phyloP scores from a whole-genome alignment of 2,113 vertebrate genomes.

The Notothenia coriiceps region DNA sequence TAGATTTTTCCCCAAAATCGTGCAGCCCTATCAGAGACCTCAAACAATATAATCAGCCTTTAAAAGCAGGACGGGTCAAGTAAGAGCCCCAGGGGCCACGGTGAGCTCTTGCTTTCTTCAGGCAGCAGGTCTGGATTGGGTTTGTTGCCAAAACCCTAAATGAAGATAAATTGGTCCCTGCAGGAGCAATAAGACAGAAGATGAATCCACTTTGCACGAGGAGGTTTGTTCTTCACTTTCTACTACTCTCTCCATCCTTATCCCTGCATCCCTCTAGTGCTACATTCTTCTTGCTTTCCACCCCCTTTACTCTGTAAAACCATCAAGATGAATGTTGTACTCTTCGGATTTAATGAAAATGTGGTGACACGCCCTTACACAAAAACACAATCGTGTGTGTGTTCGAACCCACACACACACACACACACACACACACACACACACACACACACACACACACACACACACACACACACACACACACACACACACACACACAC shows the following conservation, averaged over 20 bases:
- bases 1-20: no score
- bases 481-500: no score
- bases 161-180: constrained; percentile 80
- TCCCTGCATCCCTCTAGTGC: constrained; percentile 51
- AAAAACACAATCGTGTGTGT: background rate
- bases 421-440: background rate
- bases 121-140: constrained; percentile 45
- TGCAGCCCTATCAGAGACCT: background rate
- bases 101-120: constrained; percentile 44
- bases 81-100: background rate
- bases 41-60: background rate
- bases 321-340: constrained; percentile 67
- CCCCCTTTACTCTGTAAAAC: constrained; percentile 56
- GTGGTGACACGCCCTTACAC: constrained; percentile 23
- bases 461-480: no score
- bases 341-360: constrained; percentile 65
- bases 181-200: constrained; percentile 77
- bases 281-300: constrained; percentile 55
- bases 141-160: constrained; percentile 74
- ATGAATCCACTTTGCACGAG: constrained; percentile 71
- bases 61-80: constrained; percentile 1
- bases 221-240: constrained; percentile 69
- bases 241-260: constrained; percentile 53
- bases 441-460: no score
- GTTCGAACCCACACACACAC: background rate